phyloP scores from a whole-genome alignment of 2,888 invertebrate genomes.

The Tenodera sinensis region DNA sequence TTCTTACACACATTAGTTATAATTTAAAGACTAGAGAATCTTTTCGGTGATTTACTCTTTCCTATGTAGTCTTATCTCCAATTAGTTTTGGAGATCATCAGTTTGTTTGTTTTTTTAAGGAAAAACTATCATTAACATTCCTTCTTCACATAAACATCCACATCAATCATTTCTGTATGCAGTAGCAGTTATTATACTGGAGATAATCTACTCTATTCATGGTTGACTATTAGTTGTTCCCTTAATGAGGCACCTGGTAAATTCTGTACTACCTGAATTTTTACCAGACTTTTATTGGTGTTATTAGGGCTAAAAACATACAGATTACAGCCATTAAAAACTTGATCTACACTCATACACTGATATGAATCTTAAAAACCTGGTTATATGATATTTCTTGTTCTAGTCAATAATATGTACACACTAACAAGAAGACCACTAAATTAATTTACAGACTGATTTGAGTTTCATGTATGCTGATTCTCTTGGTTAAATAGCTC shows the following conservation, averaged over 20 bases:
- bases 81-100: too few species aligned
- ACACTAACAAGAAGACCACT: too few species aligned
- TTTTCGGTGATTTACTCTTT: neutral
- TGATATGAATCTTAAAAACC: neutral
- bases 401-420: too few species aligned
- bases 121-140: neutral
- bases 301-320: neutral
- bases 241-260: neutral
- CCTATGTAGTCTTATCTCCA: neutral
- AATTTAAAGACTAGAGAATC: neutral
- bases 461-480: too few species aligned
- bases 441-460: too few species aligned
- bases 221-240: neutral
- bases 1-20: neutral
- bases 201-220: neutral
- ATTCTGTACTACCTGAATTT: neutral
- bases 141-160: neutral
- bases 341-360: neutral
- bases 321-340: neutral
- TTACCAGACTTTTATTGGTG: neutral
- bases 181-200: neutral
- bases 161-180: neutral
- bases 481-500: too few species aligned
- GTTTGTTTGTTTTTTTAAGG: neutral
- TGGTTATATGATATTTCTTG: neutral